phyloP scores from a whole-genome alignment of 1,140 invertebrate genomes.

The Nymphalis io region DNA sequence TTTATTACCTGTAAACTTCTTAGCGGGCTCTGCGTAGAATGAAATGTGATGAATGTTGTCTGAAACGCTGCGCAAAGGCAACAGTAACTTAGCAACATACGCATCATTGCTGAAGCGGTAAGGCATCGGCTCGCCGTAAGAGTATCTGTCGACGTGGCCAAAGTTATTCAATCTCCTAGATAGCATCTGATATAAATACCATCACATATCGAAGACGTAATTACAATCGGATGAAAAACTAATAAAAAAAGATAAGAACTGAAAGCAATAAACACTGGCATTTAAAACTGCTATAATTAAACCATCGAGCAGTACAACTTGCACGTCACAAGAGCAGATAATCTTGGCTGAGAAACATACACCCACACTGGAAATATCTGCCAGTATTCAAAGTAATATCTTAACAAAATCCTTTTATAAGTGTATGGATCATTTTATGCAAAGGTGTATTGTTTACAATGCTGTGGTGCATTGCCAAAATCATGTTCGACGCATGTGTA shows the following conservation, averaged over 20 bases:
- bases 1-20: conserved; percentile 82
- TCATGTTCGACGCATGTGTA: conserved; percentile 42
- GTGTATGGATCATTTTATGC: conserved; percentile 29
- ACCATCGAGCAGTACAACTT: conserved; percentile 44
- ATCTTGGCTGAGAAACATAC: conserved; percentile 63
- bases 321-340: conserved; percentile 51
- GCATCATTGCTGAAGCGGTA: conserved; percentile 83
- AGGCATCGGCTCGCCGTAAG: conserved; percentile 72
- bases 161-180: background rate
- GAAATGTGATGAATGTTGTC: conserved; percentile 82
- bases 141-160: conserved; percentile 53
- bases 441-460: conserved; percentile 41
- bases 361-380: conserved; percentile 58
- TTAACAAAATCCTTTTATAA: conserved; percentile 26
- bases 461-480: conserved; percentile 55
- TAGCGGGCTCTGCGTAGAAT: conserved; percentile 84
- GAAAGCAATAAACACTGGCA: conserved; percentile 66
- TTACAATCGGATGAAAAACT: conserved; percentile 32
- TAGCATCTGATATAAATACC: background rate
- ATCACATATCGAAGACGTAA: conserved; percentile 5
- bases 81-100: conserved; percentile 83
- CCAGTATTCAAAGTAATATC: conserved; percentile 35
- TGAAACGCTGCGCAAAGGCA: conserved; percentile 81
- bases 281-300: conserved; percentile 74
- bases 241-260: conserved; percentile 54